Evolutionary conservation across 2,113 vertebrate genomes (phyloP), one percentile per base, ranked within the genome.

Genomic region (Chloebia gouldiae): DNA sequence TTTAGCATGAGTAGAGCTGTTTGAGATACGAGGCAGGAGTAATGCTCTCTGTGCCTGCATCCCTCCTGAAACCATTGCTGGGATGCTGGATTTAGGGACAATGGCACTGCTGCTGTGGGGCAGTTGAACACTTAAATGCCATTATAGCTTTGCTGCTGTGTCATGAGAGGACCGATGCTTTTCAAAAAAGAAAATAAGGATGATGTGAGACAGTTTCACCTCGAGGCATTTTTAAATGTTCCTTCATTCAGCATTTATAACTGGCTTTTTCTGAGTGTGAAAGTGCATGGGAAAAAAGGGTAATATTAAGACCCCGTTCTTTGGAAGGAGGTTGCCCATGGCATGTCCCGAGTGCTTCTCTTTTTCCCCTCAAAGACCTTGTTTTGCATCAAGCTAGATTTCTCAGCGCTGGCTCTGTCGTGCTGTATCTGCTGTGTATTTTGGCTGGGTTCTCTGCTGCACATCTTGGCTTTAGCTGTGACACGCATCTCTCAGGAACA

Each of bases 81-180:
- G 25, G 33, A 59, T 30, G 51, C 42, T 64, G 71, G 2, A 0
- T 57, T 76, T 72, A 15, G 5, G 49, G 65, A 23, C 0, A 0
- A 51, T 1, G 7, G 35, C 47, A 44, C 28, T 0, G 0, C n/a
- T 59, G 70, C 51, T 1, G 0, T 11, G 31, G 54, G 76, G 35
- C 9, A 8, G 40, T 6, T 11, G 71, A 45, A 59, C 39, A 15
- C 42, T 77, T 73, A 59, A 25, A 17, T 84, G 63, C 45, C 56
- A 30, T 59, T 47, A 15, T 33, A 13, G 5, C 35, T 78, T 72
- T 64, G 66, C 17, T 70, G 11, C 40, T 88, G 88, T 70, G 65
- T 23, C 16, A 7, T 37, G 35, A 37, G 56, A 51, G 9, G 33
- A 63, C 7, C 54, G 49, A 44, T 50, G 33, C 49, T 84, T 79